A percentile compares a stretch with the other conserved stretches of the same genome.
phyloP scores from a whole-genome alignment of 2,888 invertebrate species.

The Hecatera dysodea region DNA sequence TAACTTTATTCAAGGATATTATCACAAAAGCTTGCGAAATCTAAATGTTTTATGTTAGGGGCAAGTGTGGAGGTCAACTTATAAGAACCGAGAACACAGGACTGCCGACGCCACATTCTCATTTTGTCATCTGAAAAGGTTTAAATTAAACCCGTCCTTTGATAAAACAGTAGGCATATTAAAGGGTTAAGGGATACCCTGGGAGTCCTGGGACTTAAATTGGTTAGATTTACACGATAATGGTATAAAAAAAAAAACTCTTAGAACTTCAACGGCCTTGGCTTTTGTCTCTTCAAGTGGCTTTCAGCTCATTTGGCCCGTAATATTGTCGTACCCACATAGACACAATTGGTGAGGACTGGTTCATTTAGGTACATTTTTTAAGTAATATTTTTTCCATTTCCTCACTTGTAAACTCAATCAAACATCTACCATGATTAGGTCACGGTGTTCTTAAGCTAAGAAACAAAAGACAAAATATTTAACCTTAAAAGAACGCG shows the following conservation, averaged over 20 bases:
- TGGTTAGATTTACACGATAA: too few species aligned
- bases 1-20: constrained; percentile 38
- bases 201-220: too few species aligned
- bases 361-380: background rate
- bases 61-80: constrained; percentile 34
- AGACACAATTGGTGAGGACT: too few species aligned
- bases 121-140: constrained; percentile 15
- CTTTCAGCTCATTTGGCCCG: too few species aligned
- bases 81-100: constrained; percentile 34
- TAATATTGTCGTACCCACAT: too few species aligned
- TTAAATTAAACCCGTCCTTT: constrained; percentile 17
- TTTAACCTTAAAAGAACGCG: constrained; percentile 18
- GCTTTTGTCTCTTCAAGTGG: too few species aligned
- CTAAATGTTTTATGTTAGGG: constrained; percentile 22
- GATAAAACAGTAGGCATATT: background rate
- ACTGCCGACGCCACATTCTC: constrained; percentile 24
- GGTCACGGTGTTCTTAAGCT: background rate
- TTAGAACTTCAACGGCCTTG: too few species aligned
- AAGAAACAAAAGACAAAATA: background rate
- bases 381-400: too few species aligned
- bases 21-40: constrained; percentile 35
- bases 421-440: background rate
- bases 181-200: background rate
- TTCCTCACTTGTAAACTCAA: background rate
- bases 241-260: too few species aligned